A percentile compares a stretch with the other conserved stretches of the same genome.
Conservation (phyloP, 2,113 vertebrate genomes). For the Otis tarda region DNA sequence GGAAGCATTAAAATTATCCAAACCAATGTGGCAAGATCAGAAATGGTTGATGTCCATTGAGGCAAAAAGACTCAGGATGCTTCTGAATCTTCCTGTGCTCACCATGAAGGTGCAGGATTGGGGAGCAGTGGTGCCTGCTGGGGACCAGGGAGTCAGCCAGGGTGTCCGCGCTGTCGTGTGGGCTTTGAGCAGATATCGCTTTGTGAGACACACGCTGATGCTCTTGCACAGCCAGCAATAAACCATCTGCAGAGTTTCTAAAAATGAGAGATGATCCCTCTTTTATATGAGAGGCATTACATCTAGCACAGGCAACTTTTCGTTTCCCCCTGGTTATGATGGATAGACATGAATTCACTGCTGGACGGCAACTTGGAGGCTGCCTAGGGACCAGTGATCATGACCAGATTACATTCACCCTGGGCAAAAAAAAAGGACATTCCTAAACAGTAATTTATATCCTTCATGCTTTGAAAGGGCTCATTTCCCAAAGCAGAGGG, state of each 20-base stretch:
- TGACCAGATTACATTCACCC: conserved; percentile 54
- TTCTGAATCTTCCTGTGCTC: not conserved
- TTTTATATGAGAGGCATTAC: not conserved
- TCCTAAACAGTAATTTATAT: conserved; percentile 65
- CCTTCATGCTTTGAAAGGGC: conserved; percentile 56
- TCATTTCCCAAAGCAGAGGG: conserved; percentile 57
- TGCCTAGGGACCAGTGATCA: conserved; percentile 59
- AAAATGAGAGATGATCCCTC: not conserved
- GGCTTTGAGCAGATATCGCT: not conserved
- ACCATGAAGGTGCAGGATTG: not conserved
- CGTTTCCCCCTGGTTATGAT: not conserved
- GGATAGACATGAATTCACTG: conserved; percentile 33
- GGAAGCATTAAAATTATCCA: not conserved
- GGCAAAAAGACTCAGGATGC: not conserved
- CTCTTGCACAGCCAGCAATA: not conserved
- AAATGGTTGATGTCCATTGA: not conserved
- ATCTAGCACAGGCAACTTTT: not conserved
- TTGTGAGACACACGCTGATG: not conserved
- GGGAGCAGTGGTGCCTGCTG: not conserved
- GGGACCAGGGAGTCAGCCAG: not conserved
- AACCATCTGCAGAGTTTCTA: not conserved
- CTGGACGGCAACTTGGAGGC: conserved; percentile 36
- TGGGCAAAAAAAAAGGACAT: conserved; percentile 53
- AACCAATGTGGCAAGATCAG: not conserved
- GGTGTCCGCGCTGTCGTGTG: fast-evolving